These are phyloP conservation scores for Sanderia malayensis DNA, from an alignment of 30 jellyfish, hydroid and myxozoan genomes.

Conservation along the genomic window DNA sequence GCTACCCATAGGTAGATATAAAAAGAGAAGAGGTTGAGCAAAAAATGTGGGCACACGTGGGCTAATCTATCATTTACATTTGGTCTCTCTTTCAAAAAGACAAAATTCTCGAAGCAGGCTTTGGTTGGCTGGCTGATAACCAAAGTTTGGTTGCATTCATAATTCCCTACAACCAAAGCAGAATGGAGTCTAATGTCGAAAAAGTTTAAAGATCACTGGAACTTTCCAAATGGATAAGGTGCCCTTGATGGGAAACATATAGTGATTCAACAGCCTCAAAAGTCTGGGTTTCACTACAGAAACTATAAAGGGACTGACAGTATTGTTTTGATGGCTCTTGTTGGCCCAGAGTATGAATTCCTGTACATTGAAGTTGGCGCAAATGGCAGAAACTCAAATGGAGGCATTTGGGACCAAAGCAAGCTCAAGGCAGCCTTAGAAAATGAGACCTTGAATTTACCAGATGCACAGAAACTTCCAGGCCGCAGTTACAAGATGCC, in stretches of 20 bases:
- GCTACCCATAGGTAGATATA: too few relatives aligned
- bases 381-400: constrained; percentile 22
- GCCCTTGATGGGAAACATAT: constrained; percentile 32
- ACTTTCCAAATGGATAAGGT: constrained; percentile 32
- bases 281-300: constrained; percentile 14
- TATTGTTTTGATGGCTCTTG: constrained; percentile 22
- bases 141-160: too few relatives aligned
- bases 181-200: constrained; percentile 33
- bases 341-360: constrained; percentile 33
- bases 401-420: constrained; percentile 54
- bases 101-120: too few relatives aligned
- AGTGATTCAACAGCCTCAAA: constrained; percentile 1
- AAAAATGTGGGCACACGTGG: too few relatives aligned
- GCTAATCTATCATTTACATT: too few relatives aligned
- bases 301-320: constrained; percentile 21
- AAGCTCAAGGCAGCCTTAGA: background rate
- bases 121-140: too few relatives aligned
- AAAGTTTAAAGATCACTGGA: constrained; percentile 39
- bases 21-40: too few relatives aligned
- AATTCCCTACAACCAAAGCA: constrained; percentile 5
- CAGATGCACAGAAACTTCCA: constrained; percentile 17
- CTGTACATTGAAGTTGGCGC: constrained; percentile 32
- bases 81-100: too few relatives aligned
- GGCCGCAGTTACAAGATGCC: too few relatives aligned
- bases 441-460: background rate